Base-by-base conservation (phyloP, 2,113 vertebrate genomes). In the Choloepus hoffmanni region DNA sequence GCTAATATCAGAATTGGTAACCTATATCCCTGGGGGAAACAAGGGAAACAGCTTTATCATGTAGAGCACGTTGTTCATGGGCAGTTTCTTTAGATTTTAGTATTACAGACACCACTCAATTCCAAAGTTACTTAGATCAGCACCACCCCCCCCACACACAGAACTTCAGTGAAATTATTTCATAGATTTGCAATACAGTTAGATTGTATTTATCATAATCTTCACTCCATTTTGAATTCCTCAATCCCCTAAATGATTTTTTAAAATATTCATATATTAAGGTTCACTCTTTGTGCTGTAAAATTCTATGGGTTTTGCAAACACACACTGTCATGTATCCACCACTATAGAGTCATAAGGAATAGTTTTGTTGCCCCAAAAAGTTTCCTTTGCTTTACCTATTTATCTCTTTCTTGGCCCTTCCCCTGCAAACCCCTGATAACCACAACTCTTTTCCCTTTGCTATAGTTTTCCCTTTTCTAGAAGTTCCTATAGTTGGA, bases 391-490 rank as follows among this genome's bases (percentile, higher is more conserved):
- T 65, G 9, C 70, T 23, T 24, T 14, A 73, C 24, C 2, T 65
- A 77, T 58, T 63, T 26, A 83, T 40, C 3, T 23, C 67, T 40
- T 65, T 14, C 36, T 0, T 11, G 2, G 2, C 1, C 30, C 2
- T 0, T 23, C 55, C 8, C 7, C 12, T 10, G 4, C 2, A 58
- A 33, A 0, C 1, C 36, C 3, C 26, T 15, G 9, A 70, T 2
- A 11, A 5, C 10, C 8, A 63, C 3, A 79, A 30, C 65, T 16
- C 58, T 72, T 83, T 85, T 83, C 63, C 13, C 18, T 43, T 93
- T 30, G 15, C 14, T 14, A 1, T 33, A 81, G 4, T 68, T 86
- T 74, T 93, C 30, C 36, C 12, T 68, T 92, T 94, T 55, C 16
- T 70, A 90, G 53, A 55, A 33, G 43, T 7, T 48, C n/a, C 55